phyloP scores from a whole-genome alignment of 2,113 vertebrate genomes.

The Toxostoma redivivum region DNA sequence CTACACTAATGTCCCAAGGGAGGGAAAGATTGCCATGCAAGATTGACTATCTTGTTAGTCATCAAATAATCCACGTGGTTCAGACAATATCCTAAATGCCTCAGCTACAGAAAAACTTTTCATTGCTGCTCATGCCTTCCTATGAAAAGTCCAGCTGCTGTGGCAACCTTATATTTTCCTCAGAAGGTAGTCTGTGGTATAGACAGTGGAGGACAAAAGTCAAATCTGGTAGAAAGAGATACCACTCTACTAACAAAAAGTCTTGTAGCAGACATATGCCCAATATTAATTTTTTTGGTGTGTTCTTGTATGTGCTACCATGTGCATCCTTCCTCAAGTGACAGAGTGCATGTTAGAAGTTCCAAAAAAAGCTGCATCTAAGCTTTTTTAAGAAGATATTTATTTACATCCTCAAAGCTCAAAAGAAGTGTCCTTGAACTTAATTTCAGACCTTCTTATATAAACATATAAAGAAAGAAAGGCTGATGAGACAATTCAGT shows the following conservation, averaged over 20 bases:
- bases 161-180: background rate
- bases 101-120: background rate
- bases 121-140: background rate
- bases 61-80: background rate
- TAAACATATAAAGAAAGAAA: conserved; percentile 23
- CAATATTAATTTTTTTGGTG: background rate
- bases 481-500: background rate
- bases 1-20: background rate
- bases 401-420: conserved; percentile 20
- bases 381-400: background rate
- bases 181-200: background rate
- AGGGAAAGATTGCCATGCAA: background rate
- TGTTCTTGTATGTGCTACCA: background rate
- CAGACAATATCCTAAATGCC: background rate
- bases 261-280: background rate
- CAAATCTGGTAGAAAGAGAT: background rate
- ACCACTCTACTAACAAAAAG: background rate
- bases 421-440: conserved; percentile 29
- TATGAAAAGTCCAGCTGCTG: background rate
- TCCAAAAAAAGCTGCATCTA: background rate
- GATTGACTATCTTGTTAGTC: background rate
- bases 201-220: background rate
- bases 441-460: conserved; percentile 25
- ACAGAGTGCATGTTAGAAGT: background rate
- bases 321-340: background rate